phyloP scores from a whole-genome alignment of 2,888 invertebrate genomes.

The Caenorhabditis virilis region DNA sequence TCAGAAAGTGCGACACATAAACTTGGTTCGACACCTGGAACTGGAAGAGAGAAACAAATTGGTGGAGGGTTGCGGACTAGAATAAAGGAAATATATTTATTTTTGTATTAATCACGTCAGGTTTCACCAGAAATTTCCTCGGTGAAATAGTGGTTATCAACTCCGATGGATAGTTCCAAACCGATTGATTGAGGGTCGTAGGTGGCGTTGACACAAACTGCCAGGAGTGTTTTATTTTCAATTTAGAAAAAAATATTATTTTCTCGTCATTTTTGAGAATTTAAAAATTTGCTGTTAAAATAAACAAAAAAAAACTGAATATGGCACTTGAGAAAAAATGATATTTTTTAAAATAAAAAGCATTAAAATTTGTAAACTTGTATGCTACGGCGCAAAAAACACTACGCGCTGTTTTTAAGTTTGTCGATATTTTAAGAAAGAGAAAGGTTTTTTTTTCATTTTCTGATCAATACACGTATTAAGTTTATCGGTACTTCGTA shows the following conservation, averaged over 20 bases:
- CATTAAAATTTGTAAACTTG: too few species aligned
- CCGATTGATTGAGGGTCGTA: slow-evolving; percentile 70
- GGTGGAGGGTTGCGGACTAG: slow-evolving; percentile 70
- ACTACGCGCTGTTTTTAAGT: too few species aligned
- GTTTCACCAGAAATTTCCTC: slow-evolving; percentile 69
- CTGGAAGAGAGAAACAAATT: slow-evolving; percentile 69
- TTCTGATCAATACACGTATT: too few species aligned
- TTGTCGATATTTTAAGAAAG: too few species aligned
- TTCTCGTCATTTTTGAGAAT: background rate
- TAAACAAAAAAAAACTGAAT: slow-evolving; percentile 1
- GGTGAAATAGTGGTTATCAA: slow-evolving; percentile 68
- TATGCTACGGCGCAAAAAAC: too few species aligned
- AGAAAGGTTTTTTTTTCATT: too few species aligned
- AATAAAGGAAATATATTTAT: slow-evolving; percentile 22
- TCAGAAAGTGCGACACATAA: slow-evolving; percentile 17
- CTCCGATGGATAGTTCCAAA: slow-evolving; percentile 67
- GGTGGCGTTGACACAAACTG: slow-evolving; percentile 70
- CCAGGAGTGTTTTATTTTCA: slow-evolving; percentile 10
- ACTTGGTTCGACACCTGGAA: slow-evolving; percentile 66
- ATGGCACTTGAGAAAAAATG: background rate
- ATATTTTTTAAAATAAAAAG: too few species aligned
- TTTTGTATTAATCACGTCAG: background rate
- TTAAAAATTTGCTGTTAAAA: background rate
- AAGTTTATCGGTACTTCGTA: too few species aligned
- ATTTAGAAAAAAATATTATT: background rate